Percentiles rank a stretch among this genome's conserved stretches.
These are phyloP conservation scores for Eumacrocentrus americanus DNA, from an alignment of 2,888 invertebrate genomes.

Conservation along the genomic window DNA sequence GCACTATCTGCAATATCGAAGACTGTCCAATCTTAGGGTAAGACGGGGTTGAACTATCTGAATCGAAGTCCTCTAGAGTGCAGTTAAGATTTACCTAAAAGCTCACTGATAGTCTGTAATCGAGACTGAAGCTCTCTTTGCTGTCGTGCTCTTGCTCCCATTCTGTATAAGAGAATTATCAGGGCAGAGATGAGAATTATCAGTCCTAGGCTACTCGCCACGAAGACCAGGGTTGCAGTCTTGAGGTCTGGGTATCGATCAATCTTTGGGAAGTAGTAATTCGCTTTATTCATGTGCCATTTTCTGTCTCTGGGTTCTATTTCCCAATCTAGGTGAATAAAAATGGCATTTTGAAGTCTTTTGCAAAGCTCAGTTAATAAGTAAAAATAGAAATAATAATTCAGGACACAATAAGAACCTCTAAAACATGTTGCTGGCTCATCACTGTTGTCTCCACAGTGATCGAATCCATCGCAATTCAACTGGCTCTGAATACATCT, in stretches of 20 bases:
- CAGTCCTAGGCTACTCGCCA: conserved; percentile 69
- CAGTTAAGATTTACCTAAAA: conserved; percentile 64
- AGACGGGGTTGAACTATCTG: conserved; percentile 26
- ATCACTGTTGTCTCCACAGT: conserved; percentile 77
- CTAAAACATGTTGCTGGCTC: conserved; percentile 69
- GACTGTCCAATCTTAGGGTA: conserved; percentile 46
- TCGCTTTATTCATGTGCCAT: conserved; percentile 73
- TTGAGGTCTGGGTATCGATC: conserved; percentile 71
- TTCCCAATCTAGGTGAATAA: conserved; percentile 65
- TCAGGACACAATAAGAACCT: conserved; percentile 57
- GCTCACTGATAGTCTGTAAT: conserved; percentile 72
- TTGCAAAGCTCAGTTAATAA: too few species aligned
- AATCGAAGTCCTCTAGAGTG: not conserved
- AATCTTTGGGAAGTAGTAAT: conserved; percentile 75
- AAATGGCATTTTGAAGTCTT: too few species aligned
- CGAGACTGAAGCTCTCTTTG: conserved; percentile 71
- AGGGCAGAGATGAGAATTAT: conserved; percentile 69
- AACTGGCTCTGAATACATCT: conserved; percentile 72
- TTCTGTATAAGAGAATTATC: conserved; percentile 69
- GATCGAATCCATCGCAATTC: conserved; percentile 78
- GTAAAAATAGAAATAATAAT: too few species aligned
- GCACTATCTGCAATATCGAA: conserved; percentile 61
- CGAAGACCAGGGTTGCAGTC: conserved; percentile 70
- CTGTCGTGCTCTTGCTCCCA: conserved; percentile 68
- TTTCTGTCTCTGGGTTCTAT: conserved; percentile 64